Evolutionary conservation across 2,797 vertebrate genomes (phyloP).

Genomic region (Pagetopsis macropterus): DNA sequence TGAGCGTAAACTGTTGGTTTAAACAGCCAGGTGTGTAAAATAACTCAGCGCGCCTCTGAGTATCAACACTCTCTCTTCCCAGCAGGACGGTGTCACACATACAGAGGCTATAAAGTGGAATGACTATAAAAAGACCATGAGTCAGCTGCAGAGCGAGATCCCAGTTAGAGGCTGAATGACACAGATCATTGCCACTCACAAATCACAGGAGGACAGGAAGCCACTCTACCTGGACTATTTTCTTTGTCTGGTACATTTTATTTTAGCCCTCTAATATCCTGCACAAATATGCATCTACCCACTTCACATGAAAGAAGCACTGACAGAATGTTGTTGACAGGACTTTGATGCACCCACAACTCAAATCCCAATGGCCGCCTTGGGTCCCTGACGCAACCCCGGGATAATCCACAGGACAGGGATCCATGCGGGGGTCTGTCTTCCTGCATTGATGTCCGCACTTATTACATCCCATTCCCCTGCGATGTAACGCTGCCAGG

Average conservation of each 20-base stretch:
- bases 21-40: constrained; percentile 34
- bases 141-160: constrained; percentile 75
- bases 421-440: constrained; percentile 34
- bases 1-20: constrained; percentile 11
- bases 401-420: constrained; percentile 53
- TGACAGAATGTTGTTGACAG: constrained; percentile 27
- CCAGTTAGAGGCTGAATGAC: constrained; percentile 74
- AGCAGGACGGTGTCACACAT: constrained; percentile 47
- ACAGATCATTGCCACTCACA: constrained; percentile 74
- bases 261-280: constrained; percentile 8
- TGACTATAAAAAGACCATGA: constrained; percentile 78
- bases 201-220: constrained; percentile 61
- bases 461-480: constrained; percentile 39
- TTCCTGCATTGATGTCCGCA: constrained; percentile 40
- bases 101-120: constrained; percentile 58
- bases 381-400: constrained; percentile 51
- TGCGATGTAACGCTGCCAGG: constrained; percentile 49
- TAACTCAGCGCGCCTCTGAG: constrained; percentile 33
- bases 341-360: constrained; percentile 49
- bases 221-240: constrained; percentile 55
- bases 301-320: constrained; percentile 3
- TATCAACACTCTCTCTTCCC: constrained; percentile 48
- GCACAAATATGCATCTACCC: constrained; percentile 15
- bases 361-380: constrained; percentile 22
- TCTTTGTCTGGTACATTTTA: constrained; percentile 20